These are phyloP conservation scores for Otus scops DNA, from an alignment of 2,797 vertebrate genomes.

Conservation along the genomic window DNA sequence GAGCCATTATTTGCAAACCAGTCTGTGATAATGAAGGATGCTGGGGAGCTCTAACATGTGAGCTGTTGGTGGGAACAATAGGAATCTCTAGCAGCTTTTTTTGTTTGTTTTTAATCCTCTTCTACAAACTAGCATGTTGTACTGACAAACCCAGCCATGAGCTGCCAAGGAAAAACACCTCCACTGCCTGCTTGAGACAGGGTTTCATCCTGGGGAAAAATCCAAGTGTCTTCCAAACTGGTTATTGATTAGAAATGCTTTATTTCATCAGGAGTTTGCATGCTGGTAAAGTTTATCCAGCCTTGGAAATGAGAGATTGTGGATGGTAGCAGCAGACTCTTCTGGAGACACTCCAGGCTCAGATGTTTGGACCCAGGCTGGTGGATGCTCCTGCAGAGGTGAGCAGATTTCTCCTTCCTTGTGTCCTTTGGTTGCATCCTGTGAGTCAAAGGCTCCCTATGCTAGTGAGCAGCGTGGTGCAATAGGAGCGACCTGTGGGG, in stretches of 20 bases:
- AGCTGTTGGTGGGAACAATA: neutral
- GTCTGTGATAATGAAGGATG: neutral
- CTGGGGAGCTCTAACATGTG: neutral
- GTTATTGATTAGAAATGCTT: neutral
- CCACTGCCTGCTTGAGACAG: neutral
- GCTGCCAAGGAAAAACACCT: neutral
- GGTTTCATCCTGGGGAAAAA: neutral
- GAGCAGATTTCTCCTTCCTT: neutral
- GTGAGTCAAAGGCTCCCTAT: fast-evolving
- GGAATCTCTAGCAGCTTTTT: neutral
- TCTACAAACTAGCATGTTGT: neutral
- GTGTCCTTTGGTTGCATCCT: fast-evolving
- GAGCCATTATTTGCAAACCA: neutral
- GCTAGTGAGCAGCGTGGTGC: fast-evolving
- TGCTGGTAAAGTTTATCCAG: neutral
- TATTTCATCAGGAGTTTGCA: neutral
- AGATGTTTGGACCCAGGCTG: no score
- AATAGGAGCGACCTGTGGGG: neutral
- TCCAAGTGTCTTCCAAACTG: neutral
- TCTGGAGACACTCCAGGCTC: neutral
- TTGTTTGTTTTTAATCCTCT: neutral
- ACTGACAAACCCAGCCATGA: neutral
- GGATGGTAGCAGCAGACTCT: neutral
- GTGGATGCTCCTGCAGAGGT: neutral
- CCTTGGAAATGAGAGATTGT: neutral